A percentile compares a stretch with the other conserved stretches of the same genome.
These are phyloP conservation scores for Cordilura impudica DNA, from an alignment of 2,888 invertebrate species.

Conservation along the genomic window DNA sequence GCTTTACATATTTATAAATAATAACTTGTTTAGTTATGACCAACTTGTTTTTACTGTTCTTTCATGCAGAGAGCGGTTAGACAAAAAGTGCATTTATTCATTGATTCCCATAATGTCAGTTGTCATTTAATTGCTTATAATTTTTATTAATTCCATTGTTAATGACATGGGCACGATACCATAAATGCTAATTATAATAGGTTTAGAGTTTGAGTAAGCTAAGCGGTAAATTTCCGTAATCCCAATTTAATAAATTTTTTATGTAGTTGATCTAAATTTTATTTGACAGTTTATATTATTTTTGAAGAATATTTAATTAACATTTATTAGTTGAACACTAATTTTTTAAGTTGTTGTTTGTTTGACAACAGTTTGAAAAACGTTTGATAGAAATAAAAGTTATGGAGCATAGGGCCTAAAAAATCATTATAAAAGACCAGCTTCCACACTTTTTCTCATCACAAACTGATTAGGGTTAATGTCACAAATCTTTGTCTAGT, in stretches of 20 bases:
- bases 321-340: not conserved
- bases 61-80: too few relatives aligned
- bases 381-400: too few relatives aligned
- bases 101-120: not conserved
- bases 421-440: not conserved
- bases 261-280: not conserved
- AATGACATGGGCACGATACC: not conserved
- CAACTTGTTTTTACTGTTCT: too few relatives aligned
- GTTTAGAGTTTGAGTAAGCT: not conserved
- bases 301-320: not conserved
- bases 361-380: not conserved
- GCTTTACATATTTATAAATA: too few relatives aligned
- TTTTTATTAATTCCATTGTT: not conserved
- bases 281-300: not conserved
- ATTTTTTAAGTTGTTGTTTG: not conserved
- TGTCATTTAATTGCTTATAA: not conserved
- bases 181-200: slow-evolving; percentile 11
- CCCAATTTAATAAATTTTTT: not conserved
- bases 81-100: too few relatives aligned
- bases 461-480: not conserved
- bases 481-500: not conserved
- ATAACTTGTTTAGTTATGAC: too few relatives aligned
- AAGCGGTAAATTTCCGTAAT: not conserved
- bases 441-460: not conserved
- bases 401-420: too few relatives aligned